Evolutionary conservation across 2,888 invertebrate species (phyloP), one percentile per base, ranked within the genome.

Genomic region (Ypsolopha sequella): DNA sequence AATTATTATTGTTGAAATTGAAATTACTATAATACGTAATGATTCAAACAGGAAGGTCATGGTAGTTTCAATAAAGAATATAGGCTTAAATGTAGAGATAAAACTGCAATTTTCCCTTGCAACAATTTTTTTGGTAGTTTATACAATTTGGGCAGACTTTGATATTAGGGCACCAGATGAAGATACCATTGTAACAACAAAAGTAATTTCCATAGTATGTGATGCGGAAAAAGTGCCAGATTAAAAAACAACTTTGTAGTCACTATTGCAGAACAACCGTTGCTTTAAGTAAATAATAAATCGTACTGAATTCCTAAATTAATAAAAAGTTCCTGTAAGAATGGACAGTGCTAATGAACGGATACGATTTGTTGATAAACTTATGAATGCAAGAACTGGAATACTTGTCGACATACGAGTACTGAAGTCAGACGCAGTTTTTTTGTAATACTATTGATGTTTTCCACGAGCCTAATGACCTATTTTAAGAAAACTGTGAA

Each of bases 401-500:
- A 2, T 35, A 46, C 41, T 7, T 10, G 9, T 14, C 7, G 1
- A 11, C 14, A 43, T 43, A 24, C 24, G 43, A 43, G 14, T 33
- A 11, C 46, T 7, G n/a, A 34, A n/a, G 44, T 38, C 36, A 41
- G 52, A 38, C 45, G 38, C 4, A 4, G 10, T 10, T 50, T 53
- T 55, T 55, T 55, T 53, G 44, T 50, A 43, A 55, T 51, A 49
- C 50, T 41, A 52, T 36, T 46, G 53, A 41, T 36, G 53, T 47
- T 45, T 50, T 48, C 44, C 50, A 33, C 38, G 45, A 39, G 44
- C 47, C 52, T 48, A 44, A 46, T 53, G 55, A 49, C 53, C 55
- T 51, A 55, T 55, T 53, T 55, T 41, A 50, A 2, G 33, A 33
- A 0, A 24, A 24, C 24, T 24, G 24, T 24, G 39, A 6, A 39